Evolutionary conservation across 2,113 vertebrate species (phyloP), one percentile per base, ranked within the genome.

Genomic region (Monopterus albus): DNA sequence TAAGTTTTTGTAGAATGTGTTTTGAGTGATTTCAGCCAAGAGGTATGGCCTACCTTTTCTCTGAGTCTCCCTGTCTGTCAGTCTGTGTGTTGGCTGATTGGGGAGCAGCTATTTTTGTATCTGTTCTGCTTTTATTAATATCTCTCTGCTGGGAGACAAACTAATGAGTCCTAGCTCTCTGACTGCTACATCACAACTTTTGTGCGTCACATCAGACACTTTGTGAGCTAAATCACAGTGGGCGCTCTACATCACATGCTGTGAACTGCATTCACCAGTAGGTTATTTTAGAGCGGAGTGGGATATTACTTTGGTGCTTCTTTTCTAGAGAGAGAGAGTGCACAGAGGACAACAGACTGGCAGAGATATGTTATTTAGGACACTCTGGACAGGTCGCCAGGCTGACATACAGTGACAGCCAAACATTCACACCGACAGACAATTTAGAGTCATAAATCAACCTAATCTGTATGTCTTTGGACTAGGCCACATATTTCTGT

Each of bases 131-230:
- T 83, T 79, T 68, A 65, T 84, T 76, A 81, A 68, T 18, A 29
- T 35, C 20, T 39, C 85, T 89, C 85, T 81, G 53, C 78, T 76
- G 85, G 85, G 85, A 87, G 80, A 69, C 66, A 57, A 55, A 63
- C 75, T 83, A 85, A 87, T 79, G 84, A 85, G 78, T 79, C 69
- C 73, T 8, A 35, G 65, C 82, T 85, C 79, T 66, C 39, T 76
- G 72, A 68, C 64, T 65, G 65, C 81, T 75, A 58, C 85, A 82
- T 84, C 83, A 84, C 85, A 87, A 82, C 72, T 75, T 82, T 15
- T 69, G 43, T 79, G 78, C 65, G 25, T 75, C 81, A 79, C 65
- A 53, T 75, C 84, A 83, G 57, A 74, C 71, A 21, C 40, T 76
- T 78, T 60, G 58, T 53, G 74, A 79, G 82, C 81, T 63, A 25